Percentiles rank a stretch among this genome's conserved stretches.
These are phyloP conservation scores for Drosophila kikkawai DNA, from an alignment of 1,140 invertebrate genomes.

Conservation along the genomic window DNA sequence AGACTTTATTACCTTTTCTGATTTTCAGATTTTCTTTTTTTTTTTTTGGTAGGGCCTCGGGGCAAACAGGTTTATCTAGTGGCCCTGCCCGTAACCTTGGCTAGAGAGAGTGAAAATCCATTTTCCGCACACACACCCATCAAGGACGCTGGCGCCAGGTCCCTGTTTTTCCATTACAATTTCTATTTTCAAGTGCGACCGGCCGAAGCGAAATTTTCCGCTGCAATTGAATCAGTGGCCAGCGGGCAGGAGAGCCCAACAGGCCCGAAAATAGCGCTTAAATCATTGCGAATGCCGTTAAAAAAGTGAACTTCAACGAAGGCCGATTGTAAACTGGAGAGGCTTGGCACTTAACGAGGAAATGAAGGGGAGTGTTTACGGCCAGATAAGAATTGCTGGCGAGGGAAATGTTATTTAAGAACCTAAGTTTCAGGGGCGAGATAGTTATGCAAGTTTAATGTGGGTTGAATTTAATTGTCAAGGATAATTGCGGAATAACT, in stretches of 20 bases:
- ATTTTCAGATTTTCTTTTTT: slow-evolving; percentile 1
- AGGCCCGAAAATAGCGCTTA: slow-evolving; percentile 22
- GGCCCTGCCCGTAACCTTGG: slow-evolving; percentile 50
- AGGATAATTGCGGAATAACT: neutral
- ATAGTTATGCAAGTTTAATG: slow-evolving; percentile 1
- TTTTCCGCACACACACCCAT: slow-evolving; percentile 12
- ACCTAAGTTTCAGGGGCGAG: slow-evolving; percentile 1
- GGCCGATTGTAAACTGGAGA: slow-evolving; percentile 31
- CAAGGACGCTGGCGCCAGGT: slow-evolving; percentile 23
- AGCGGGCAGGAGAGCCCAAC: slow-evolving; percentile 3
- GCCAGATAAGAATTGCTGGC: slow-evolving; percentile 8
- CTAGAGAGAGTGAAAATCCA: slow-evolving; percentile 39
- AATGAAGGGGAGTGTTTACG: slow-evolving; percentile 8
- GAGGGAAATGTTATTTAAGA: neutral
- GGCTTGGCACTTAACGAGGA: slow-evolving; percentile 19
- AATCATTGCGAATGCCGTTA: slow-evolving; percentile 7
- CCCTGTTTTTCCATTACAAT: slow-evolving; percentile 33
- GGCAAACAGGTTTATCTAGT: slow-evolving; percentile 29
- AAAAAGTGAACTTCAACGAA: slow-evolving; percentile 15
- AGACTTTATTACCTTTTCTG: slow-evolving; percentile 24
- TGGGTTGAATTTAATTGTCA: neutral
- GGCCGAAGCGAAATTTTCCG: slow-evolving; percentile 5
- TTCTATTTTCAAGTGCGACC: slow-evolving; percentile 38
- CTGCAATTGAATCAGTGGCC: slow-evolving; percentile 41
- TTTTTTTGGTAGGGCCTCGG: neutral